Evolutionary conservation across 64 coral and sea anemone genomes (phyloP).

Genomic region (Pocillopora damicornis): DNA sequence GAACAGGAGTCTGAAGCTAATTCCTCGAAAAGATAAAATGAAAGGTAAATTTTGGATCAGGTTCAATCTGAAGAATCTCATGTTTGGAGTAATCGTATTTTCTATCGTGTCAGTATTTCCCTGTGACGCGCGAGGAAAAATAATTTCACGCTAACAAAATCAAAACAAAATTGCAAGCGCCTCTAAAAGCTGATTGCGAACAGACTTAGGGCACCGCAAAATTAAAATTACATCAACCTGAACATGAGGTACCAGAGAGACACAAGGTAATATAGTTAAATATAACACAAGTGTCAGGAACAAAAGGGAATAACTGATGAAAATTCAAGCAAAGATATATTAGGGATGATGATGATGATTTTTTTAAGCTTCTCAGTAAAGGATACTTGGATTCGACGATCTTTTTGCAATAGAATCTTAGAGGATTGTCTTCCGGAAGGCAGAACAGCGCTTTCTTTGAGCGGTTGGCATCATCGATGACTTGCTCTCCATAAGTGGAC

Average conservation of each 20-base stretch:
- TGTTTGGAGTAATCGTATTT: slow-evolving; percentile 11
- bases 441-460: slow-evolving; percentile 83
- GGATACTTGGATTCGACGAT: slow-evolving; percentile 96
- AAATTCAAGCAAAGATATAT: slow-evolving; percentile 6
- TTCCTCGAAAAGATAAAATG: not conserved
- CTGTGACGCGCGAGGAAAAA: not conserved
- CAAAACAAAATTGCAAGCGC: not conserved
- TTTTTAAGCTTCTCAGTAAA: slow-evolving; percentile 34
- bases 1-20: too few species aligned
- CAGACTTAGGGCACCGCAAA: not conserved
- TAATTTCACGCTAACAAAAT: not conserved
- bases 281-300: slow-evolving; percentile 24
- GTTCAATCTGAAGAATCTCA: not conserved
- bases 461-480: slow-evolving; percentile 55
- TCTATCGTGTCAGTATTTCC: slow-evolving; percentile 31
- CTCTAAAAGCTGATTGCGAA: not conserved
- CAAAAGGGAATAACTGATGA: slow-evolving; percentile 24
- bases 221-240: slow-evolving; percentile 4
- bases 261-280: slow-evolving; percentile 33
- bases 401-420: slow-evolving; percentile 90
- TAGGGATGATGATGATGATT: slow-evolving; percentile 10
- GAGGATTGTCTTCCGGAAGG: slow-evolving; percentile 65
- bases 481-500: slow-evolving; percentile 72
- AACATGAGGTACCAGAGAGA: not conserved
- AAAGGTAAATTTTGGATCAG: not conserved